Percentiles rank a stretch among this genome's conserved stretches.
Evolutionary conservation across 2,888 invertebrate species (phyloP).

Genomic region (Drosophila limbata): DNA sequence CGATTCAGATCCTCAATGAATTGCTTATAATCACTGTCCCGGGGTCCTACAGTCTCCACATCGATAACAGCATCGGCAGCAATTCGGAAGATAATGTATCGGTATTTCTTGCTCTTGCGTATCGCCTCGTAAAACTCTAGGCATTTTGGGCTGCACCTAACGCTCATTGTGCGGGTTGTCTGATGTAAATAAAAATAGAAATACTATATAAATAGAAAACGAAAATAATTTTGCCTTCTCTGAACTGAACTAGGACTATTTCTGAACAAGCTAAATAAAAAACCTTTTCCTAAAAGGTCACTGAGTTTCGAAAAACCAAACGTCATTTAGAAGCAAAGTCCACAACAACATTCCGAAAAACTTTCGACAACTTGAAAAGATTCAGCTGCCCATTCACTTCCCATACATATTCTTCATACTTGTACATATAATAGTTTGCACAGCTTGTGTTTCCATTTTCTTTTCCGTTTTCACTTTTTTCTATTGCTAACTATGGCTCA

Average conservation of each 20-base stretch:
- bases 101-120: slow-evolving; percentile 26
- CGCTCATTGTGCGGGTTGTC: slow-evolving; percentile 23
- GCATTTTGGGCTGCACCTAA: slow-evolving; percentile 19
- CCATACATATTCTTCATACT: slow-evolving; percentile 11
- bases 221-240: slow-evolving; percentile 24
- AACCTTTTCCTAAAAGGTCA: slow-evolving; percentile 54
- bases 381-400: slow-evolving; percentile 16
- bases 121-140: slow-evolving; percentile 29
- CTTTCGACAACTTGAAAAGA: slow-evolving; percentile 33
- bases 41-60: slow-evolving; percentile 25
- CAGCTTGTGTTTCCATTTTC: slow-evolving; percentile 43
- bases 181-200: slow-evolving; percentile 4
- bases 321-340: slow-evolving; percentile 33
- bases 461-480: slow-evolving; percentile 21
- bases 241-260: not conserved
- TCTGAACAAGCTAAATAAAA: slow-evolving; percentile 34
- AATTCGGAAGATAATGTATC: slow-evolving; percentile 40
- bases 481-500: slow-evolving; percentile 18
- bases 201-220: not conserved
- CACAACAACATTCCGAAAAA: slow-evolving; percentile 26
- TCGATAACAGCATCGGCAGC: slow-evolving; percentile 18
- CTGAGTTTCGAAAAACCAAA: slow-evolving; percentile 42
- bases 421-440: slow-evolving; percentile 36
- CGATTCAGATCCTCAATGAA: slow-evolving; percentile 31
- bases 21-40: slow-evolving; percentile 29